Base-by-base conservation (phyloP, 1,140 invertebrate genomes). In the Phymastichus coffea region DNA sequence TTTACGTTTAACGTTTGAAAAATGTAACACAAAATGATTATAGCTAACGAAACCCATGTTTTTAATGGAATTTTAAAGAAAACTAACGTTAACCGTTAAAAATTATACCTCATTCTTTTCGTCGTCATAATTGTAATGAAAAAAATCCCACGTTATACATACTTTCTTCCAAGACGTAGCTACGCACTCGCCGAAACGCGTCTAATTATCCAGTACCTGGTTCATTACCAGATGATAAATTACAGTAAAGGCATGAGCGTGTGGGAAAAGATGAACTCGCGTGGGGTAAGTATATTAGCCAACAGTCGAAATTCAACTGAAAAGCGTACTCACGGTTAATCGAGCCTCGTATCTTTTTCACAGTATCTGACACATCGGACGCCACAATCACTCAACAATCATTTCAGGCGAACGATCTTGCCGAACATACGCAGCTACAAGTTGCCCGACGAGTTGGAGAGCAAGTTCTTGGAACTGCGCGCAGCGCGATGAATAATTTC, bases 251-350 rank as follows among this genome's bases (percentile, higher is more conserved):
- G 41, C 12, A 6, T 37, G 0, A 2, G 10, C 0, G 41, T 55
- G 0, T 55, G 53, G 53, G 9, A 37, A 25, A 15, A 55, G 8
- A 46, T 55, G 20, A 25, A 43, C n/a, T 20, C 26, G 2, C 17
- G 17, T n/a, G 53, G 53, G 1, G 53, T 55, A 55, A 35, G 53
- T 55, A 44, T 7, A 40, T n/a, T n/a, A n/a, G n/a, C n/a, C n/a
- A n/a, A n/a, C n/a, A n/a, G n/a, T n/a, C n/a, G n/a, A n/a, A n/a
- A n/a, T n/a, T n/a, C n/a, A n/a, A n/a, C n/a, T n/a, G n/a, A n/a
- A n/a, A n/a, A n/a, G n/a, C n/a, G n/a, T n/a, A n/a, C n/a, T n/a
- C n/a, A n/a, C n/a, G 30, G 6, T 33, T 33, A 8, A n/a, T n/a
- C n/a, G n/a, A n/a, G n/a, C n/a, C n/a, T 19, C 43, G 2, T 28